Conservation (phyloP, 2,113 vertebrate genomes). For the Sturnus vulgaris region DNA sequence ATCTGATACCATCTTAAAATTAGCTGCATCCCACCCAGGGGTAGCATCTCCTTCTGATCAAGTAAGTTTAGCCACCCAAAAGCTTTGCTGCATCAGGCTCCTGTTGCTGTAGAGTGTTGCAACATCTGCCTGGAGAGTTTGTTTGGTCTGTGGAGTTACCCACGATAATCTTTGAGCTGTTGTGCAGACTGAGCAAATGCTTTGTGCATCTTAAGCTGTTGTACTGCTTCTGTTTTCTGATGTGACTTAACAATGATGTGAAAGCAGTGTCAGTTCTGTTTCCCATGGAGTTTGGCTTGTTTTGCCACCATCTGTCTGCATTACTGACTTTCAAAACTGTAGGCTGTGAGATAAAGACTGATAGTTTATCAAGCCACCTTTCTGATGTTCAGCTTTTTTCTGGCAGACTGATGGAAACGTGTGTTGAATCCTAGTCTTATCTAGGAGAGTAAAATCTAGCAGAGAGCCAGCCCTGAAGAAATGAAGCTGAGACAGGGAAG, state of each 20-base stretch:
- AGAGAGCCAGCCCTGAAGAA: not conserved
- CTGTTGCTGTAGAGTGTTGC: not conserved
- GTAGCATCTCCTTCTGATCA: not conserved
- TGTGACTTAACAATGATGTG: not conserved
- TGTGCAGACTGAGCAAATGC: not conserved
- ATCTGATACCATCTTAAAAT: rapidly evolving
- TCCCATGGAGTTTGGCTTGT: not conserved
- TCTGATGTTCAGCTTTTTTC: not conserved
- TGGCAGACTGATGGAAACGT: not conserved
- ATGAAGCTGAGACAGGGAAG: not conserved
- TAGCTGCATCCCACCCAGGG: not conserved
- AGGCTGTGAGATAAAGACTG: not conserved
- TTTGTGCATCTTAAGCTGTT: not conserved
- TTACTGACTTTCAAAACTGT: not conserved
- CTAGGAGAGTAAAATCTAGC: no score
- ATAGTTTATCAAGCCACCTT: not conserved
- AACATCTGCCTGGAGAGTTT: not conserved
- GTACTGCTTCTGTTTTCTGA: not conserved
- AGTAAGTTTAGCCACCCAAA: rapidly evolving
- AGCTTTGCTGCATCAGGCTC: not conserved
- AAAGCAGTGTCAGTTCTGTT: not conserved
- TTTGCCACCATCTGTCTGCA: slow-evolving; percentile 8
- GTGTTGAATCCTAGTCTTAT: not conserved
- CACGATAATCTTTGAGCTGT: not conserved
- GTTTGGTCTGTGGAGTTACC: not conserved